These are phyloP conservation scores for Periophthalmus modestus DNA, from an alignment of 2,113 vertebrate genomes.

Conservation along the genomic window DNA sequence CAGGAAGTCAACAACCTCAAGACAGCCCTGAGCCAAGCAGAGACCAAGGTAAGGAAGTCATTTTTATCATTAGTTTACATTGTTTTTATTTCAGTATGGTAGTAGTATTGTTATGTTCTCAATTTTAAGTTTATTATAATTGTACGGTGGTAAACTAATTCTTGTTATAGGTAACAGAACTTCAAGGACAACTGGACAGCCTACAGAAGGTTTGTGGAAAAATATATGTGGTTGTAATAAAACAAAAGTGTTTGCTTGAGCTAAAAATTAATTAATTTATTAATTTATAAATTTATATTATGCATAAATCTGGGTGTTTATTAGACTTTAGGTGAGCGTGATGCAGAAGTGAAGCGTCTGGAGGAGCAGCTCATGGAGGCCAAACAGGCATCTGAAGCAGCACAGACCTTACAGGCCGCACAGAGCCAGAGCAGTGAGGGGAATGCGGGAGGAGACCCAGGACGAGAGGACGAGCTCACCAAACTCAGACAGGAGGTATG, in stretches of 20 bases:
- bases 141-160: not conserved
- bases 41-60: constrained; percentile 74
- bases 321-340: constrained; percentile 73
- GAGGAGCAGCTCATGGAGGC: constrained; percentile 84
- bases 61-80: constrained; percentile 17
- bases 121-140: not conserved
- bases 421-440: constrained; percentile 66
- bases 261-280: too few species aligned
- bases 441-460: constrained; percentile 69
- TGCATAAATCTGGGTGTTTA: too few species aligned
- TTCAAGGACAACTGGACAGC: constrained; percentile 84
- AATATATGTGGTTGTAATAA: not conserved
- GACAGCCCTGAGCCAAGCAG: constrained; percentile 82
- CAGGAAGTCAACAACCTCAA: constrained; percentile 87
- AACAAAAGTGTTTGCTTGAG: not conserved
- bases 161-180: constrained; percentile 71
- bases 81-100: not conserved
- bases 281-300: too few species aligned
- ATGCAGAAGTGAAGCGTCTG: constrained; percentile 78
- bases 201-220: constrained; percentile 82
- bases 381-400: constrained; percentile 50
- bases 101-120: not conserved
- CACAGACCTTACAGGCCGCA: constrained; percentile 21
- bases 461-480: constrained; percentile 83
- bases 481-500: constrained; percentile 85